A percentile compares a stretch with the other conserved stretches of the same genome.
Conservation (phyloP, 2,888 invertebrate species). For the Sceliomorpha sp. region DNA sequence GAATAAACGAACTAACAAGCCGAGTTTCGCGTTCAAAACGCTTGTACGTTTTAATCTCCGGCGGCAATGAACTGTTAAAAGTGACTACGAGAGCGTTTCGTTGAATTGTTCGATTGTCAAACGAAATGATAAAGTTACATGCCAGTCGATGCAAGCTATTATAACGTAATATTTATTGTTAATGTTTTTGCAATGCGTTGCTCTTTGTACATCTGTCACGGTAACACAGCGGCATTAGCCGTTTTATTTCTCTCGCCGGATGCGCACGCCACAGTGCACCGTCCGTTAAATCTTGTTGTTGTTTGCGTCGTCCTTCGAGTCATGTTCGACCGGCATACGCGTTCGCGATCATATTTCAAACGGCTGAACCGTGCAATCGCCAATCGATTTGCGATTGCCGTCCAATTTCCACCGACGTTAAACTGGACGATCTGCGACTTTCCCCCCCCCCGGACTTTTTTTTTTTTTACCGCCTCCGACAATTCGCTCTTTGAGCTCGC, state of each 20-base stretch:
- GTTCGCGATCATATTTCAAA: conserved; percentile 55
- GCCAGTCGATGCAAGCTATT: too few relatives aligned
- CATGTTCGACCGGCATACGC: conserved; percentile 36
- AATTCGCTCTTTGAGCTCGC: conserved; percentile 43
- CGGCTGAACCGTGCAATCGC: conserved; percentile 51
- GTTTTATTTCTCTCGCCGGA: conserved; percentile 38
- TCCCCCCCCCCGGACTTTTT: conserved; percentile 44
- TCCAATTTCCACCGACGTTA: conserved; percentile 45
- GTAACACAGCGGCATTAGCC: conserved; percentile 30
- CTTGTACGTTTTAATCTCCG: not conserved
- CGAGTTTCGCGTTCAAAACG: too few relatives aligned
- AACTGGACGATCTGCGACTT: conserved; percentile 42
- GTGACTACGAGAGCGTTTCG: too few relatives aligned
- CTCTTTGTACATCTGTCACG: conserved; percentile 33
- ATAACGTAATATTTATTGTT: not conserved
- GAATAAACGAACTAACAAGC: too few relatives aligned
- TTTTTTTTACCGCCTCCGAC: conserved; percentile 42
- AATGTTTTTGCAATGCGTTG: conserved; percentile 21
- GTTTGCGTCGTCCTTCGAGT: conserved; percentile 45
- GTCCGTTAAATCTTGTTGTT: conserved; percentile 48
- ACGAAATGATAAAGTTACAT: too few relatives aligned
- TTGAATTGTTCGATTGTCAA: too few relatives aligned
- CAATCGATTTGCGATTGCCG: conserved; percentile 52
- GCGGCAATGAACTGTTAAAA: conserved; percentile 6
- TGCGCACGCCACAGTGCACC: conserved; percentile 28